Base-by-base conservation (phyloP, 1,140 invertebrate species). In the Drosophila sturtevanti region DNA sequence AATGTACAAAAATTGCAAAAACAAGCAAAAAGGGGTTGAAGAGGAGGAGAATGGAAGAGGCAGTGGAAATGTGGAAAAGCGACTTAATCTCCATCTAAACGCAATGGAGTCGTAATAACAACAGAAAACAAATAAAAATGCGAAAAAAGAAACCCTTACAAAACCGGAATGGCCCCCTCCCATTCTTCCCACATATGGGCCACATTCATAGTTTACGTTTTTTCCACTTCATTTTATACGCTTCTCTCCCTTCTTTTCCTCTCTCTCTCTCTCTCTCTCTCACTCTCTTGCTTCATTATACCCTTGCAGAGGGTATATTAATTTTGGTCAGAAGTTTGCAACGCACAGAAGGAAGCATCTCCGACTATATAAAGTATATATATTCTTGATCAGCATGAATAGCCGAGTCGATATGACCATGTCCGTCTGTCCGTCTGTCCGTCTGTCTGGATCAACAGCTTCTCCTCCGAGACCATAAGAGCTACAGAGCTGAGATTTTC, bases 81-180 rank as follows among this genome's bases (percentile, higher is more conserved):
- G 82, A 89, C 82, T 87, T 87, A 87, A 87, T 87, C 82, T 87
- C 79, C 82, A 87, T 87, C 82, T 87, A 87, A 87, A 87, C 82
- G 82, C 84, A 87, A 89, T 87, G 82, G 82, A 87, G 82, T 89
- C 82, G 82, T 89, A 87, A 87, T 87, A 87, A 87, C 79, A 89
- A 79, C 79, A 61, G 79, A 82, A 89, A 82, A 76, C 84, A 89
- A 87, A 87, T 89, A 87, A 84, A 86, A 87, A 87, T 74, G 68
- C 64, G 51, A 77, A 77, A 64, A 64, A 38, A 37, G 27, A 63
- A 63, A 67, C 24, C 31, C 68, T 59, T 38, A 41, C 41, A 18
- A 18, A 70, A 44, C 51, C 34, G 10, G 10, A 18, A 9, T 18
- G 16, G 16, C 41, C 7, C 41, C 41, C 14, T 9, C 11, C 10